phyloP scores from a whole-genome alignment of 2,113 vertebrate genomes.

The Nettapus auritus region DNA sequence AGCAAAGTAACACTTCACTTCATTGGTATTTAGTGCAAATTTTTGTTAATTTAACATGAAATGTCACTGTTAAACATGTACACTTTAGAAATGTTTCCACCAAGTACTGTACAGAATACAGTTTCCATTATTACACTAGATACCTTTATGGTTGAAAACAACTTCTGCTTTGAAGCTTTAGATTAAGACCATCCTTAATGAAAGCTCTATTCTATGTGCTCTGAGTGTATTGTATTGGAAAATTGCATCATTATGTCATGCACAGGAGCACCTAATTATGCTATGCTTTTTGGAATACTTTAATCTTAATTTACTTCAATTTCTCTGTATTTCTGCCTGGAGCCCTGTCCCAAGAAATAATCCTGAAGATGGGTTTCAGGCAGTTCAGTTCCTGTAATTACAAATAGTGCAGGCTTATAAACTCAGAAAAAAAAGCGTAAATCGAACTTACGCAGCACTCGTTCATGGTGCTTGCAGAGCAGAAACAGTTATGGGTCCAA shows the following conservation, averaged over 20 bases:
- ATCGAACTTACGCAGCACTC: not conserved
- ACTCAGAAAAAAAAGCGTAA: not conserved
- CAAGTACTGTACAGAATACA: conserved; percentile 36
- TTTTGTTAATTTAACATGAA: conserved; percentile 64
- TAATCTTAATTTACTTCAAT: not conserved
- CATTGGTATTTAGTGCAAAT: conserved; percentile 80
- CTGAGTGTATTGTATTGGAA: conserved; percentile 35
- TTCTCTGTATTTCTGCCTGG: not conserved
- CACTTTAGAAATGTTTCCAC: conserved; percentile 58
- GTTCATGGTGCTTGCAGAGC: not conserved
- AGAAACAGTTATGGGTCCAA: not conserved
- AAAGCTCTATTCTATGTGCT: conserved; percentile 7
- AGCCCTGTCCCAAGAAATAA: not conserved
- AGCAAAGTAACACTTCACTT: conserved; percentile 79
- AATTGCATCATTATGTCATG: conserved; percentile 33
- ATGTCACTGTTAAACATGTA: conserved; percentile 57
- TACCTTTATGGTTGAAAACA: conserved; percentile 30
- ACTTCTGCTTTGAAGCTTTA: conserved; percentile 52
- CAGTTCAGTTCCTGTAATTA: not conserved
- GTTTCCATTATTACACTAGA: conserved; percentile 45
- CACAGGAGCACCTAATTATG: conserved; percentile 51
- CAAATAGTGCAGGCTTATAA: not conserved
- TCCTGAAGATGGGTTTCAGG: not conserved
- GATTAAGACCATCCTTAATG: conserved; percentile 18
- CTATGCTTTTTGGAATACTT: not conserved